Evolutionary conservation across 2,888 invertebrate species (phyloP), one percentile per base, ranked within the genome.

Genomic region (Furcula furcula): DNA sequence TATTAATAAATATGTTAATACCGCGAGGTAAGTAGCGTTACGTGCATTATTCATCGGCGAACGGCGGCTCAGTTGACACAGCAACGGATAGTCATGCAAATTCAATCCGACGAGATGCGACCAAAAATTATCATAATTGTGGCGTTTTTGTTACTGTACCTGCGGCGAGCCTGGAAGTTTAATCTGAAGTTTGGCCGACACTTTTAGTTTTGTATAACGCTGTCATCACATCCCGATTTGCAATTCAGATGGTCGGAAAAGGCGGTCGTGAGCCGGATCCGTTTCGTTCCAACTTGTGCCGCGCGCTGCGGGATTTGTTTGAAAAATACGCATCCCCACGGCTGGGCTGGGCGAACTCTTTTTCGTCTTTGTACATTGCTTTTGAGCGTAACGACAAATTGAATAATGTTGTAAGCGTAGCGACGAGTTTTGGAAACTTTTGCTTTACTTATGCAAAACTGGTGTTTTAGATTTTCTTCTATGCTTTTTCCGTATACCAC

Each of bases 1-100:
- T 87, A 87, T 87, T 87, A 88, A 88, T 88, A 88, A 88, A 88
- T 87, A 88, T 88, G 88, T 85, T 86, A 88, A 88, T 88, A 63
- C 56, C 54, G 49, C 14, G 65, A 84, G 86, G 85, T 87, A 86
- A 87, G 87, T 84, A 76, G 82, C 81, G 67, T 65, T 64, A 59
- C 58, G 65, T 88, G 85, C 88, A 88, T 88, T 80, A 87, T 88
- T 86, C 88, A 87, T 79, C 75, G 69, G 59, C n/a, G 65, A 55
- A 60, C 75, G 82, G 83, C 78, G 76, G 80, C 82, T 71, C 75
- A 75, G 86, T 87, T 88, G 87, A 88, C 87, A 85, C 78, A 84
- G 81, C 81, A 71, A 80, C 73, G 82, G 86, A 85, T 86, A 79
- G 81, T 79, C 81, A 87, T 88, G 88, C 88, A 86, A 87, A 88